Percentiles rank a stretch among this genome's conserved stretches.
Evolutionary conservation across 2,113 vertebrate species (phyloP).

Genomic region (Proterorhinus semilunaris): DNA sequence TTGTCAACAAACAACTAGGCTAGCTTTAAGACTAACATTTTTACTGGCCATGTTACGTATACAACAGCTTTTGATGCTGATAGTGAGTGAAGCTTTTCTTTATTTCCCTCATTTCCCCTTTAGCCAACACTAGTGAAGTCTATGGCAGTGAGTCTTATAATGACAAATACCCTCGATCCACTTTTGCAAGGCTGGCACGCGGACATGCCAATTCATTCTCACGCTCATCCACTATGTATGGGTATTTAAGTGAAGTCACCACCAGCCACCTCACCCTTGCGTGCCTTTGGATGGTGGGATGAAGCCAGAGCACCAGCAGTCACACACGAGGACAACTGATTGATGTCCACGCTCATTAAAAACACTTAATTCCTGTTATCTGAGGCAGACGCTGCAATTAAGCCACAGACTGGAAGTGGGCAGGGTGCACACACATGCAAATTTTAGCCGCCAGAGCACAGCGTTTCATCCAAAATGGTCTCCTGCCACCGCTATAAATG

Average conservation of each 20-base stretch:
- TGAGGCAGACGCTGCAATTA: neutral
- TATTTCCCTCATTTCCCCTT: no score
- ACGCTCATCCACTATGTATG: neutral
- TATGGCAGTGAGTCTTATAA: no score
- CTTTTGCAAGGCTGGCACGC: neutral
- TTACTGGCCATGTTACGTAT: no score
- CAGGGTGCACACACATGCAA: slow-evolving; percentile 8
- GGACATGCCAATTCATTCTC: neutral
- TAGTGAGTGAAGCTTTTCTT: no score
- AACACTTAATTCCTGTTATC: neutral
- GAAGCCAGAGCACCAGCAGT: neutral
- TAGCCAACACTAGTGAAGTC: no score
- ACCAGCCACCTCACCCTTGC: neutral
- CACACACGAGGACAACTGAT: neutral
- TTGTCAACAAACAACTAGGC: no score
- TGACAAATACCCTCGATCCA: no score
- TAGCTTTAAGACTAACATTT: no score
- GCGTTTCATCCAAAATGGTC: slow-evolving; percentile 24
- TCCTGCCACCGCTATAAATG: slow-evolving; percentile 15
- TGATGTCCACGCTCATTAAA: slow-evolving; percentile 1
- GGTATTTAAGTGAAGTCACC: neutral
- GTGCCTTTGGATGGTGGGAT: neutral
- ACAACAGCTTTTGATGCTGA: no score
- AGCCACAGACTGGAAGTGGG: slow-evolving; percentile 6
- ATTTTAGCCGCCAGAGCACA: slow-evolving; percentile 21